phyloP scores from a whole-genome alignment of 2,797 vertebrate genomes.

The Galaxias olidus region DNA sequence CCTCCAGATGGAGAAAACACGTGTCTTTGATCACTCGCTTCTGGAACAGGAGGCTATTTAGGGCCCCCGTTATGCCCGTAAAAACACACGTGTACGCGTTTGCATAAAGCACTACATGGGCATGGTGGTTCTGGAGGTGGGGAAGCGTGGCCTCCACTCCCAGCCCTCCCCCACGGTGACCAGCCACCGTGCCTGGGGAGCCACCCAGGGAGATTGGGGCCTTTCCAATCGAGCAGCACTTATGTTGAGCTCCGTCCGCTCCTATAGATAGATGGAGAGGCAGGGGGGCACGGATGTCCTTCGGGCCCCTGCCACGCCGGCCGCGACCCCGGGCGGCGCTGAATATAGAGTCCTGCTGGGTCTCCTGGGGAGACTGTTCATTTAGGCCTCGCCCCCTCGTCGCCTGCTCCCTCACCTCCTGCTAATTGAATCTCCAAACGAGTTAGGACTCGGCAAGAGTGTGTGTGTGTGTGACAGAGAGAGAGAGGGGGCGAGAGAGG shows the following conservation, averaged over 20 bases:
- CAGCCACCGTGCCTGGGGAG: neutral
- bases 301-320: conserved; percentile 55
- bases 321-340: conserved; percentile 70
- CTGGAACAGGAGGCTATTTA: too few species aligned
- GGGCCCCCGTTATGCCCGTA: too few species aligned
- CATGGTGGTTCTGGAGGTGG: too few species aligned
- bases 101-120: conserved; percentile 15
- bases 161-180: neutral
- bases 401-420: conserved; percentile 70
- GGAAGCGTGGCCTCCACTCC: neutral
- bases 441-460: conserved; percentile 16
- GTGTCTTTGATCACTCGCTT: too few species aligned
- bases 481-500: conserved; percentile 3
- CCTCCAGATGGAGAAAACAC: too few species aligned
- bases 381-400: conserved; percentile 75
- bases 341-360: conserved; percentile 69
- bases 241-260: conserved; percentile 31
- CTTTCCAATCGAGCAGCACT: conserved; percentile 54
- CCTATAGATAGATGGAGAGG: conserved; percentile 25
- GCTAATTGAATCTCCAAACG: conserved; percentile 76
- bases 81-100: conserved; percentile 15
- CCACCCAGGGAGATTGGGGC: neutral
- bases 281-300: conserved; percentile 43
- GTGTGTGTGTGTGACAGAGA: conserved; percentile 8
- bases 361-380: conserved; percentile 67